Evolutionary conservation across 2,888 invertebrate genomes (phyloP).

Genomic region (Drosophila acutilabella): DNA sequence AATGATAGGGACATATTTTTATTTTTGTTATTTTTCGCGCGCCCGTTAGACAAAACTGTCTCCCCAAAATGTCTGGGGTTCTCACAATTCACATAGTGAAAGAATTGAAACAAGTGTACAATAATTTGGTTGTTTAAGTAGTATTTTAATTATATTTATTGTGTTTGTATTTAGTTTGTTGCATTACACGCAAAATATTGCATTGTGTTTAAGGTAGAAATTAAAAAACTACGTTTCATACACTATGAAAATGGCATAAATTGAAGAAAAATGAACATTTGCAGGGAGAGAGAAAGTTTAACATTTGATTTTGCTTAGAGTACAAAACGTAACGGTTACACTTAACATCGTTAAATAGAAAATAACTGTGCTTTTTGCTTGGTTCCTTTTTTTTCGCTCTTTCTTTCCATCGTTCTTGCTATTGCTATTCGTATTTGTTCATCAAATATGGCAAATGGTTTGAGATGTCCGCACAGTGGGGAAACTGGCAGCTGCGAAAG

Average conservation of each 20-base stretch:
- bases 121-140: conserved; percentile 47
- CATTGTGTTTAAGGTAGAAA: conserved; percentile 27
- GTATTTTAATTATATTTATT: conserved; percentile 77
- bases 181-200: conserved; percentile 51
- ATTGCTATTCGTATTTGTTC: conserved; percentile 65
- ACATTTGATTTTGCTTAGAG: conserved; percentile 64
- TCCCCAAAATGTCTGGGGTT: conserved; percentile 10
- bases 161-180: conserved; percentile 63
- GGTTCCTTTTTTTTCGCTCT: conserved; percentile 21
- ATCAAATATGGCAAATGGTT: conserved; percentile 73
- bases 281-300: conserved; percentile 51
- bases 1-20: conserved; percentile 30
- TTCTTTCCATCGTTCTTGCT: conserved; percentile 24
- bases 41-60: conserved; percentile 27
- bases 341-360: conserved; percentile 73
- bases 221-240: conserved; percentile 52
- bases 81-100: conserved; percentile 1
- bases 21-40: not conserved
- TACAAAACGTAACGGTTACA: conserved; percentile 78
- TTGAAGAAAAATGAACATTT: conserved; percentile 71
- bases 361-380: conserved; percentile 67
- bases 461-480: conserved; percentile 40
- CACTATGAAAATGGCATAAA: conserved; percentile 54
- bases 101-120: conserved; percentile 4
- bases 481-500: conserved; percentile 17